Base-by-base conservation (phyloP, 2,888 invertebrate genomes). In the Platerodrilus igneus region DNA sequence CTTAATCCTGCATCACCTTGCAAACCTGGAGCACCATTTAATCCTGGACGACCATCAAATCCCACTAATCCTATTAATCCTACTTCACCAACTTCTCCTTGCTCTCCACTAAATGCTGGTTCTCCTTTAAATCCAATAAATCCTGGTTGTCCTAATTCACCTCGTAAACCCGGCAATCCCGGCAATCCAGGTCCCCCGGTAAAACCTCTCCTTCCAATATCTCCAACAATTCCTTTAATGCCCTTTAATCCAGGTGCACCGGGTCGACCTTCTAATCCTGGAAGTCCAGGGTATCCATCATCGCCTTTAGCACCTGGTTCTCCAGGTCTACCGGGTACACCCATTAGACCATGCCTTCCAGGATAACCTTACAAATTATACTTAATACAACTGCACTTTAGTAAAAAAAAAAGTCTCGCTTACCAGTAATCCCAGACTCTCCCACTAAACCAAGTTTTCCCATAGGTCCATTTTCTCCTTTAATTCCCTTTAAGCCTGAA, bases 91-190 rank as follows among this genome's bases (percentile, higher is more conserved):
- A 26, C 19, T 11, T 80, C 78, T 20, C 84, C 84, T 60, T 78
- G 76, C 40, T 72, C 68, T 2, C 83, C 83, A 47, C 74, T 77
- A 32, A 74, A 69, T 1, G 80, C 71, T 29, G 73, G 67, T n/a
- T 79, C 77, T 43, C 86, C 86, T 51, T 56, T 62, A 18, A 57
- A 50, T 29, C 70, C 70, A 31, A 56, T 56, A 20, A 52, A 47
- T 6, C 69, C 70, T 7, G 59, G 50, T 14, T 53, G 52, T n/a
- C 75, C 76, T 1, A 51, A 42, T 2, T 63, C 63, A 7, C 75
- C 75, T 26, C 56, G 53, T 16, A 48, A 62, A 8, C 77, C 77
- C 13, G 58, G 48, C 3, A 52, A 41, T 16, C 75, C 75, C 47
- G 51, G 50, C 29, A 69, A 66, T 34, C 75, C 71, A 40, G 52